A percentile compares a stretch with the other conserved stretches of the same genome.
These are phyloP conservation scores for Lysandra coridon DNA, from an alignment of 2,888 invertebrate species.

Conservation along the genomic window DNA sequence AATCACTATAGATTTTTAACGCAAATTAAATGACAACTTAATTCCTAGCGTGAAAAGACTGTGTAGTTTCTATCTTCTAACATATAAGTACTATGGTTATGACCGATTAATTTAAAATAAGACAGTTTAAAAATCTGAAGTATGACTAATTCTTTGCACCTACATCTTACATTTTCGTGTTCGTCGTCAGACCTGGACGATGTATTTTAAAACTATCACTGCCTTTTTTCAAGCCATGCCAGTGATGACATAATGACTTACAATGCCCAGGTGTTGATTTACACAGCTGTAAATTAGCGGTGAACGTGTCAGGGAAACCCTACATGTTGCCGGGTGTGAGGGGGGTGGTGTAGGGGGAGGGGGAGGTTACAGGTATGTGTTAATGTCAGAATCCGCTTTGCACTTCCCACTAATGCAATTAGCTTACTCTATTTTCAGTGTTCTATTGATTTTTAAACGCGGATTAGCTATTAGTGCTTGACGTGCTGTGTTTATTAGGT, in stretches of 20 bases:
- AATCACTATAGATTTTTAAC: too few species aligned
- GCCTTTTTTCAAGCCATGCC: too few species aligned
- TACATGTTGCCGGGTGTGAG: slow-evolving; percentile 52
- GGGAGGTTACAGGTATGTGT: slow-evolving; percentile 51
- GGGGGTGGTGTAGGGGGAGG: not conserved
- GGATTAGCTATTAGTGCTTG: slow-evolving; percentile 6
- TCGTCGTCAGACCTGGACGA: too few species aligned
- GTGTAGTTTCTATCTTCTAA: too few species aligned
- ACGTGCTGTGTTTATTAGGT: not conserved
- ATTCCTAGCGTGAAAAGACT: too few species aligned
- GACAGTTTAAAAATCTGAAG: too few species aligned
- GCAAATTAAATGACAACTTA: too few species aligned
- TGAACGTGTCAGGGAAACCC: slow-evolving; percentile 54
- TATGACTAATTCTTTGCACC: too few species aligned
- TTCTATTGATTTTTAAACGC: slow-evolving; percentile 37
- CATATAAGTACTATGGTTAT: too few species aligned
- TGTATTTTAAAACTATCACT: too few species aligned
- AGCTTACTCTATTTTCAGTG: slow-evolving; percentile 43
- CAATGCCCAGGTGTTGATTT: slow-evolving; percentile 14
- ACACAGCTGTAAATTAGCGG: slow-evolving; percentile 5
- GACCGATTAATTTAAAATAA: too few species aligned
- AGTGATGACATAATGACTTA: slow-evolving; percentile 1
- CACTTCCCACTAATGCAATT: slow-evolving; percentile 69
- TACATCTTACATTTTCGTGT: too few species aligned
- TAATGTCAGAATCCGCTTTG: slow-evolving; percentile 70